A percentile compares a stretch with the other conserved stretches of the same genome.
Conservation (phyloP, 1,140 invertebrate genomes). For the Physella acuta region DNA sequence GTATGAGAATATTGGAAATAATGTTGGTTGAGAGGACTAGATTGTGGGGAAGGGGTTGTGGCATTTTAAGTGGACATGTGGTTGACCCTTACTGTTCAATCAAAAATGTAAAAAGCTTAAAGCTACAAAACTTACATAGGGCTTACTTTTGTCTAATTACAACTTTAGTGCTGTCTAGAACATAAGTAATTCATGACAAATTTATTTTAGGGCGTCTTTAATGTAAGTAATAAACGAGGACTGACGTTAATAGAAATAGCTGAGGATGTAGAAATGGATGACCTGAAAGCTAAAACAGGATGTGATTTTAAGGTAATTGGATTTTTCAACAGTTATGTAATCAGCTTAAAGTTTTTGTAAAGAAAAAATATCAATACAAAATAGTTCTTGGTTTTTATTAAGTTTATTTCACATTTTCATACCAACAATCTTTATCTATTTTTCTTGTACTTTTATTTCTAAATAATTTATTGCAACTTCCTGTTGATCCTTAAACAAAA, state of each 20-base stretch:
- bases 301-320: conserved; percentile 86
- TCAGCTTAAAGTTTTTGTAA: no score
- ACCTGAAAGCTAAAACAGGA: conserved; percentile 79
- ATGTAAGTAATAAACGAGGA: conserved; percentile 77
- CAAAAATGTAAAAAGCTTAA: not conserved
- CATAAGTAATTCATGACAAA: not conserved
- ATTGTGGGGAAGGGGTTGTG: not conserved
- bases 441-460: no score
- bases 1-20: no score
- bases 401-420: no score
- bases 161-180: not conserved
- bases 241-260: conserved; percentile 77
- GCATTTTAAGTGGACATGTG: not conserved
- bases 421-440: no score
- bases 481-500: not conserved
- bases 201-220: conserved; percentile 78
- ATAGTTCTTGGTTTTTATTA: no score
- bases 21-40: not conserved
- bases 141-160: not conserved
- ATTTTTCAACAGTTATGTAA: no score
- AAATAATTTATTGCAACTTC: no score
- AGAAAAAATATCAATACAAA: no score
- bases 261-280: conserved; percentile 80
- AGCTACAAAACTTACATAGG: not conserved
- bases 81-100: not conserved